Percentiles rank a stretch among this genome's conserved stretches.
Conservation (phyloP, 2,113 vertebrate genomes). For the Tetrao urogallus region DNA sequence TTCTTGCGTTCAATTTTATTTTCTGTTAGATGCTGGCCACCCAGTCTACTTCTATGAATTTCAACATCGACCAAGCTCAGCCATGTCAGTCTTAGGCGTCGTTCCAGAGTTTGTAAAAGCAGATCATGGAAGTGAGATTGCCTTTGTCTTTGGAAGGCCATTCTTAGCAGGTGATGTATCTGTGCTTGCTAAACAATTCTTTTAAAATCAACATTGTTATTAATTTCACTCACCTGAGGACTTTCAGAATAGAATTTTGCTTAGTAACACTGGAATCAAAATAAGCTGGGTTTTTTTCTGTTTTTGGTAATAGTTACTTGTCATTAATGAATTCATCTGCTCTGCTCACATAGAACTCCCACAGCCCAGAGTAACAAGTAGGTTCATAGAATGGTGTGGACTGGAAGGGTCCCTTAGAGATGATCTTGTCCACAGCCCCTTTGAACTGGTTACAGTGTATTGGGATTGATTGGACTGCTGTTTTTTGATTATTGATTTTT, state of each 20-base stretch:
- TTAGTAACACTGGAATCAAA: neutral
- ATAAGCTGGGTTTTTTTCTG: too few species aligned
- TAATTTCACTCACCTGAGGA: neutral
- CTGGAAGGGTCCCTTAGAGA: neutral
- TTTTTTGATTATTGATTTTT: neutral
- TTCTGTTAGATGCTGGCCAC: conserved; percentile 78
- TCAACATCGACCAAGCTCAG: conserved; percentile 72
- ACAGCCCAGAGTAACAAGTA: neutral
- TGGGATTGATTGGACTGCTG: neutral
- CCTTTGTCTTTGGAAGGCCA: conserved; percentile 83
- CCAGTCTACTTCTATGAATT: conserved; percentile 90
- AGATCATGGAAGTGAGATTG: conserved; percentile 86
- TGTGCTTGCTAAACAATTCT: conserved; percentile 29
- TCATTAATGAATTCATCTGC: neutral
- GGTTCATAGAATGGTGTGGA: neutral
- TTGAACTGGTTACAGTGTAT: neutral
- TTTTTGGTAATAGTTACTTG: neutral
- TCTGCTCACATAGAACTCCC: neutral
- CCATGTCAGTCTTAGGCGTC: neutral
- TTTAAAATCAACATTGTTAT: neutral
- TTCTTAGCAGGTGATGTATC: conserved; percentile 76
- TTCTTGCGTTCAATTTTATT: neutral
- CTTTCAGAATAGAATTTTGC: neutral
- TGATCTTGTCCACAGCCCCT: too few species aligned
- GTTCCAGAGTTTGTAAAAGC: conserved; percentile 83